Conservation (phyloP, 2,113 vertebrate genomes). For the Heliornis fulica region DNA sequence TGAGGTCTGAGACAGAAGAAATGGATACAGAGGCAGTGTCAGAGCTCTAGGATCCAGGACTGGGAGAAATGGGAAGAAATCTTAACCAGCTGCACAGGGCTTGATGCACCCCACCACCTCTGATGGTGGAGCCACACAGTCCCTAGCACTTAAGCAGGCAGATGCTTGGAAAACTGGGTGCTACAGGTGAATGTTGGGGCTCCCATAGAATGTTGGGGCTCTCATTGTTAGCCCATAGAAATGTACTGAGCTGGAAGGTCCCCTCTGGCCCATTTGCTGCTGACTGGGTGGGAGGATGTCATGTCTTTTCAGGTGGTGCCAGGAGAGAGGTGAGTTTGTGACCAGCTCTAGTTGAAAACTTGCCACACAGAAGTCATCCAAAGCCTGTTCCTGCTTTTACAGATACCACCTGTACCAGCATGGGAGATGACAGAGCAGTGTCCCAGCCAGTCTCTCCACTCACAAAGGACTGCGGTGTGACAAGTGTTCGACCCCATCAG, state of each 20-base stretch:
- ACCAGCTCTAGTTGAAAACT: not conserved
- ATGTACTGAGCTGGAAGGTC: not conserved
- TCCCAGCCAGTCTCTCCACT: not conserved
- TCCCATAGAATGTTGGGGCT: too few relatives aligned
- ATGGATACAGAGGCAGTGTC: not conserved
- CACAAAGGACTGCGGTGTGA: not conserved
- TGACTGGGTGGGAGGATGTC: not conserved
- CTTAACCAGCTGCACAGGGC: not conserved
- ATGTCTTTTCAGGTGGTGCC: not conserved
- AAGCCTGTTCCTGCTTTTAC: not conserved
- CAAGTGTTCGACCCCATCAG: not conserved
- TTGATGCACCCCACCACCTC: not conserved
- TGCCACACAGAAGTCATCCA: not conserved
- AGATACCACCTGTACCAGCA: not conserved
- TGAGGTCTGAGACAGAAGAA: not conserved
- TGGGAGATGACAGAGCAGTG: too few relatives aligned
- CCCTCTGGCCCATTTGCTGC: not conserved
- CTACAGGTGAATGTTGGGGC: not conserved
- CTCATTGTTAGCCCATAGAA: not conserved
- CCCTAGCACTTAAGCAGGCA: not conserved
- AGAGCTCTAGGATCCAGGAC: not conserved
- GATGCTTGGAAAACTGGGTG: not conserved
- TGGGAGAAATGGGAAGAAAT: not conserved
- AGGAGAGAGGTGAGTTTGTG: not conserved
- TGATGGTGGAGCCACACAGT: not conserved